Evolutionary conservation across 35 echinoderm and acorn worm species (phyloP).

Genomic region (Amphiura filiformis): DNA sequence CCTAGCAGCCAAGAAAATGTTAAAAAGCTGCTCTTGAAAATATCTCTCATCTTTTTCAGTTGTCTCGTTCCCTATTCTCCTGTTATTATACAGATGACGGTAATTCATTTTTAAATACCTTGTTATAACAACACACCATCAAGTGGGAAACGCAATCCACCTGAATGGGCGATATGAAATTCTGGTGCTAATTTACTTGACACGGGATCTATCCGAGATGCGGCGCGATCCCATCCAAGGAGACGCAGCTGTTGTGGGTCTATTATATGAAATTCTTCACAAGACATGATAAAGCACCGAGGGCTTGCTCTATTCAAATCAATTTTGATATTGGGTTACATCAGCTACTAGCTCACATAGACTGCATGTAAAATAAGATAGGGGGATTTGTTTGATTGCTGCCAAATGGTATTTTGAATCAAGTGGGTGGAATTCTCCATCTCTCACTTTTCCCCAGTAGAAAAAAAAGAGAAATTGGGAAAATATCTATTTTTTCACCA

Average conservation of each 20-base stretch:
- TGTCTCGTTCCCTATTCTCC: no score
- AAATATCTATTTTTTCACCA: no score
- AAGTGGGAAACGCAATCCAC: background rate
- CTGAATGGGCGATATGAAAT: slow-evolving; percentile 6
- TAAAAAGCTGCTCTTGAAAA: background rate
- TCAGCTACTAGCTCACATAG: background rate
- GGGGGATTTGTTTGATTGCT: no score
- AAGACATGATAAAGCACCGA: slow-evolving; percentile 10
- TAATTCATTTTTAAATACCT: slow-evolving; percentile 10
- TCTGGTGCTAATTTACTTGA: no score
- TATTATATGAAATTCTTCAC: slow-evolving; percentile 10
- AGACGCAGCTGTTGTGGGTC: background rate
- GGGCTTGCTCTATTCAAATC: slow-evolving; percentile 13
- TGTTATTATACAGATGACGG: background rate
- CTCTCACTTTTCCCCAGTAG: no score
- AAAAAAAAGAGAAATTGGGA: no score
- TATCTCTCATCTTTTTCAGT: background rate
- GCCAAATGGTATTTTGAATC: no score
- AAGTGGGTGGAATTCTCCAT: no score
- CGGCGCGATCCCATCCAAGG: no score
- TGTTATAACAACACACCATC: background rate
- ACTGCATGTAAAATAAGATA: no score
- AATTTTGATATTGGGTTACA: slow-evolving; percentile 12
- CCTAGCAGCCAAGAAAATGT: background rate
- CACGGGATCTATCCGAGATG: background rate